These are phyloP conservation scores for Lacerta agilis DNA, from an alignment of 2,797 vertebrate genomes.

Conservation along the genomic window DNA sequence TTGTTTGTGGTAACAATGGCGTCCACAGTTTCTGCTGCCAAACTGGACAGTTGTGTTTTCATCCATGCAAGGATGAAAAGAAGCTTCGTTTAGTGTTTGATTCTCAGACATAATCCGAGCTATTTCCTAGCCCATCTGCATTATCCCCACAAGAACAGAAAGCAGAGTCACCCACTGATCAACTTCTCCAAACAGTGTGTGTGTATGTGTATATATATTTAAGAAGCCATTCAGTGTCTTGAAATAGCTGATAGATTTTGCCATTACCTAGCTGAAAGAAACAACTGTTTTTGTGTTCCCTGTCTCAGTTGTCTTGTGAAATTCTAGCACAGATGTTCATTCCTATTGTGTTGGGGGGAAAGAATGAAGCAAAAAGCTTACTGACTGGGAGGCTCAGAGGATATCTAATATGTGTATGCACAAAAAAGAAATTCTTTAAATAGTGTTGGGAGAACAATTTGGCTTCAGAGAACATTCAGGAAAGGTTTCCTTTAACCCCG, in stretches of 20 bases:
- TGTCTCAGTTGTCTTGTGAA: not conserved
- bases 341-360: fast-evolving
- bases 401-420: not conserved
- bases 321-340: not conserved
- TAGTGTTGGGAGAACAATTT: conserved; percentile 17
- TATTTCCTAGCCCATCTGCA: not conserved
- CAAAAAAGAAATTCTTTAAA: not conserved
- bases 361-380: not conserved
- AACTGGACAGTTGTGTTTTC: not conserved
- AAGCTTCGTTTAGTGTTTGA: not conserved
- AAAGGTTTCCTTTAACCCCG: not conserved
- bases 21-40: not conserved
- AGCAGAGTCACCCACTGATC: not conserved
- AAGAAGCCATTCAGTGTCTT: conserved; percentile 4
- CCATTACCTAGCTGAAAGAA: conserved; percentile 3
- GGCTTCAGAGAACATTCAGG: not conserved
- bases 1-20: not conserved
- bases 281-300: not conserved
- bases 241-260: conserved; percentile 2
- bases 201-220: not conserved
- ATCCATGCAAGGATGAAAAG: not conserved
- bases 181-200: not conserved
- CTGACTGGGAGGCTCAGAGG: not conserved
- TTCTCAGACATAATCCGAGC: not conserved
- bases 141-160: not conserved